Percentiles rank a stretch among this genome's conserved stretches.
Evolutionary conservation across 2,113 vertebrate genomes (phyloP).

Genomic region (Petromus typicus): DNA sequence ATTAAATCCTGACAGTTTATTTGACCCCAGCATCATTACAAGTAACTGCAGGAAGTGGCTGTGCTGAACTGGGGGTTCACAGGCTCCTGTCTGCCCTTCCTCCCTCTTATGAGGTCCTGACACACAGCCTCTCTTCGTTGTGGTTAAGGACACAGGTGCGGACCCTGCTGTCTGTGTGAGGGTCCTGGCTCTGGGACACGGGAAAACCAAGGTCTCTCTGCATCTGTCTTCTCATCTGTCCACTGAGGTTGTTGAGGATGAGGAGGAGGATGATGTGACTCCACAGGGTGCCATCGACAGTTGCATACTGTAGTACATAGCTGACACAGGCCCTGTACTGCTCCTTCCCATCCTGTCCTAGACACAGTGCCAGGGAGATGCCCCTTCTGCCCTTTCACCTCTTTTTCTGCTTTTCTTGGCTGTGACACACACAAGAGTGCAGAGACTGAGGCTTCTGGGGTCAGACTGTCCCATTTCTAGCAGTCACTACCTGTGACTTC

Average conservation of each 20-base stretch:
- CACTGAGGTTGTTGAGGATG: too few relatives aligned
- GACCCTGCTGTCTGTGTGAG: not conserved
- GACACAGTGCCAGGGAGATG: not conserved
- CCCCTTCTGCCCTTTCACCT: not conserved
- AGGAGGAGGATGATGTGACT: not conserved
- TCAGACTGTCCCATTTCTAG: not conserved
- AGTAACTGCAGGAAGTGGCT: not conserved
- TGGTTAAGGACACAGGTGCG: not conserved
- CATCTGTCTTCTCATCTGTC: not conserved
- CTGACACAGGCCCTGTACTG: not conserved
- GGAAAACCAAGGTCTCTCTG: not conserved
- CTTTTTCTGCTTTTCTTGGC: not conserved
- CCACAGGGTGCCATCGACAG: not conserved
- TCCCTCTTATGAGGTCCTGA: too few relatives aligned
- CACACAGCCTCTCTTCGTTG: not conserved
- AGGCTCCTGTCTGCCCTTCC: too few relatives aligned
- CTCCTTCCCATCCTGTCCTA: not conserved
- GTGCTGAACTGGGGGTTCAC: not conserved
- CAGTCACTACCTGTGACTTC: not conserved
- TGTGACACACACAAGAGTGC: not conserved
- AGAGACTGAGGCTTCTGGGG: not conserved
- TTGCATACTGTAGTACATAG: not conserved
- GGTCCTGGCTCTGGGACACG: not conserved
- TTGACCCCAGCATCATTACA: not conserved
- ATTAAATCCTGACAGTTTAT: not conserved